These are phyloP conservation scores for Athalia circularis DNA, from an alignment of 2,888 invertebrate genomes.

Conservation along the genomic window DNA sequence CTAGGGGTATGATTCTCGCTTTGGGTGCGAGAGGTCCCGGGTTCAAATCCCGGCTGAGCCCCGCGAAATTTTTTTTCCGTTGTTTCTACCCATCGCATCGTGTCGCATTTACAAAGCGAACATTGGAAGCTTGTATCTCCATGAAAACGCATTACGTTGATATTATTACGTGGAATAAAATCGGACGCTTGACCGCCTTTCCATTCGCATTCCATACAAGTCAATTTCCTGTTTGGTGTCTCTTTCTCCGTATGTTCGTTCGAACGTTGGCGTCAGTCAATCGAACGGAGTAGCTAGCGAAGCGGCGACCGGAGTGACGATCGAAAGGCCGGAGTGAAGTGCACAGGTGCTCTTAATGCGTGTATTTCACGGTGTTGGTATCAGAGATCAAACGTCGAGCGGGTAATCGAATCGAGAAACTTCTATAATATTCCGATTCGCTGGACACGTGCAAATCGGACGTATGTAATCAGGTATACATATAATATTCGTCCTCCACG, in stretches of 20 bases:
- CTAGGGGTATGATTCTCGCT: constrained; percentile 49
- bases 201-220: constrained; percentile 50
- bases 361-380: constrained; percentile 54
- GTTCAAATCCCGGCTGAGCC: constrained; percentile 74
- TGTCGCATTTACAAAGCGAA: not conserved
- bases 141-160: not conserved
- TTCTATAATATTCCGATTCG: no score
- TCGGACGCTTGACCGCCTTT: constrained; percentile 48
- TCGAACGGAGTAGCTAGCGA: not conserved
- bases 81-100: constrained; percentile 19
- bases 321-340: no score
- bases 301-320: not conserved
- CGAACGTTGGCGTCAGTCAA: no score
- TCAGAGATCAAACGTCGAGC: constrained; percentile 56
- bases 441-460: no score
- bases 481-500: no score
- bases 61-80: constrained; percentile 57
- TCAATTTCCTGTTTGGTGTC: constrained; percentile 56
- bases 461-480: not conserved
- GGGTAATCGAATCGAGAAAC: constrained; percentile 27
- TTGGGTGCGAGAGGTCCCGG: constrained; percentile 54
- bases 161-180: not conserved
- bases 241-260: constrained; percentile 2
- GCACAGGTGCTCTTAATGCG: constrained; percentile 60
- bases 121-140: not conserved